phyloP scores from a whole-genome alignment of 2,113 vertebrate genomes.

The Platysternon megacephalum region DNA sequence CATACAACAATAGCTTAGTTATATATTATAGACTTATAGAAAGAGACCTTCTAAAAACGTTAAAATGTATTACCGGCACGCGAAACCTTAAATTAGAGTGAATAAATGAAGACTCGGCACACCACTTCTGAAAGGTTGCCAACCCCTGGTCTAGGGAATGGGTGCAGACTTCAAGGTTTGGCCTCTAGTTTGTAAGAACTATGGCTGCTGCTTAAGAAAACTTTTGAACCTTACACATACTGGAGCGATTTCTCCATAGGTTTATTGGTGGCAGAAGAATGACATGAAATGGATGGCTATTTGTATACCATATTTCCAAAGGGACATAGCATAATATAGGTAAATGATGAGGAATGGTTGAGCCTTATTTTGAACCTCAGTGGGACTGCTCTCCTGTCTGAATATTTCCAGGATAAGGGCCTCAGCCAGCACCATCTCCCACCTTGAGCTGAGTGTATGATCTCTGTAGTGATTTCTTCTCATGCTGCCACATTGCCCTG shows the following conservation, averaged over 20 bases:
- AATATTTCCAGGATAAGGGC: background rate
- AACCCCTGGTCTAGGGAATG: background rate
- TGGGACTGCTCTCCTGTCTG: background rate
- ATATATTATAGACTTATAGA: too few species aligned
- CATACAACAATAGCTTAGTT: too few species aligned
- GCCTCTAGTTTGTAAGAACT: background rate
- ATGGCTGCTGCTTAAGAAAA: background rate
- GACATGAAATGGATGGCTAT: background rate
- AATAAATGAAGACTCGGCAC: too few species aligned
- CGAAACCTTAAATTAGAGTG: too few species aligned
- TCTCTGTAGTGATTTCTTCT: background rate
- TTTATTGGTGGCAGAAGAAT: background rate
- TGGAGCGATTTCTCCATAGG: background rate
- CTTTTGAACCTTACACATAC: background rate
- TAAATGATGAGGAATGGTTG: background rate
- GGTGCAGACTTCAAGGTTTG: background rate
- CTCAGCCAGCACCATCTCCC: background rate
- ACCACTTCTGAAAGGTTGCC: too few species aligned
- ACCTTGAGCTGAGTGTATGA: rapidly evolving
- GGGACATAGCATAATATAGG: background rate
- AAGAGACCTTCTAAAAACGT: too few species aligned
- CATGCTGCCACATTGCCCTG: background rate
- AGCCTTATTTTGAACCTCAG: background rate
- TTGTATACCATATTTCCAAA: background rate
- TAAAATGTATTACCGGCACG: too few species aligned